These are phyloP conservation scores for Dipodomys stephensi DNA, from an alignment of 2,113 vertebrate genomes.

Conservation along the genomic window DNA sequence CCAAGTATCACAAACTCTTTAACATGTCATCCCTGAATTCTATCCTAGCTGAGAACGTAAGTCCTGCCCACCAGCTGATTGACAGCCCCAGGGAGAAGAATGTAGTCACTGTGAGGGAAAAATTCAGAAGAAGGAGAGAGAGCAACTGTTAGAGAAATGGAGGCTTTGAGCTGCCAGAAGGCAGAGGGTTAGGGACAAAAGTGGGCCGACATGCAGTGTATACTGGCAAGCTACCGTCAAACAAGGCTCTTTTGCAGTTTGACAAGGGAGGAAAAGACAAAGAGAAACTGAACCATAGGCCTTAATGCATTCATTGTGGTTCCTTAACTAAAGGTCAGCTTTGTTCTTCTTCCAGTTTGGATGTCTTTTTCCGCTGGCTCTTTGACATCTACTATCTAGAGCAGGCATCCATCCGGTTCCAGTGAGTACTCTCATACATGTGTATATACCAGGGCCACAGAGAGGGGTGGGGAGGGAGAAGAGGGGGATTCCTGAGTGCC, in stretches of 20 bases:
- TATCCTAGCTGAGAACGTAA: background rate
- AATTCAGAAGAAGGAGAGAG: background rate
- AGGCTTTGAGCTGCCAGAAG: background rate
- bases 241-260: background rate
- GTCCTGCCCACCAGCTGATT: background rate
- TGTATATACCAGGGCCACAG: background rate
- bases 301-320: background rate
- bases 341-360: conserved; percentile 87
- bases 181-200: background rate
- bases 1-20: background rate
- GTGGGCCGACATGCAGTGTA: background rate
- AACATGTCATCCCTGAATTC: background rate
- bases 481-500: too few species aligned
- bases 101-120: background rate
- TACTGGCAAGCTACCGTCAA: background rate
- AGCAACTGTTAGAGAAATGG: background rate
- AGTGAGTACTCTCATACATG: conserved; percentile 89
- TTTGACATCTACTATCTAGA: conserved; percentile 95
- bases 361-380: conserved; percentile 97
- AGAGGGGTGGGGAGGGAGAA: too few species aligned
- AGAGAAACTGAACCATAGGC: background rate
- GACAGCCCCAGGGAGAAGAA: background rate
- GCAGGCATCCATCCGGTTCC: conserved; percentile 93
- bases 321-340: background rate
- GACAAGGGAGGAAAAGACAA: background rate